Evolutionary conservation across 2,113 vertebrate species (phyloP).

Genomic region (Climacteris rufus): DNA sequence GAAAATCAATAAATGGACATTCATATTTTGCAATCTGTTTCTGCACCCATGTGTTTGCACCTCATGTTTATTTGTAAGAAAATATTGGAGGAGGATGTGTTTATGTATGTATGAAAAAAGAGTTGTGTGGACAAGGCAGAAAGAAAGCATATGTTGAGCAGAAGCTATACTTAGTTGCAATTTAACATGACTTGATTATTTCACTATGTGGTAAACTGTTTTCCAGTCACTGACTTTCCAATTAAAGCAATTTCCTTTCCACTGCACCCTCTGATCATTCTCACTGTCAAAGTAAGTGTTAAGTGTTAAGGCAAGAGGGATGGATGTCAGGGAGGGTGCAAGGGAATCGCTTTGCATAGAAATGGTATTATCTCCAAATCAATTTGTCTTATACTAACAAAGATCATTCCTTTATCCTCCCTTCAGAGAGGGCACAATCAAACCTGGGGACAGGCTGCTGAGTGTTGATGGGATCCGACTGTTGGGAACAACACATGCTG

Average conservation of each 20-base stretch:
- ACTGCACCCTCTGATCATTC: neutral
- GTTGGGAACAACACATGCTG: constrained; percentile 87
- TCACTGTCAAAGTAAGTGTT: constrained; percentile 41
- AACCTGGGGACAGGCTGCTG: constrained; percentile 91
- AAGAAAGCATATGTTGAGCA: constrained; percentile 16
- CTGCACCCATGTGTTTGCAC: neutral
- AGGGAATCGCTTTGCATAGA: constrained; percentile 11
- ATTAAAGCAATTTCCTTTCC: constrained; percentile 57
- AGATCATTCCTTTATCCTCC: constrained; percentile 45
- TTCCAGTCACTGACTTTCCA: constrained; percentile 55
- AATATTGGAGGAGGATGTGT: neutral
- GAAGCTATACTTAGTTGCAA: constrained; percentile 10
- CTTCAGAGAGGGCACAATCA: constrained; percentile 92
- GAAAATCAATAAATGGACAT: neutral
- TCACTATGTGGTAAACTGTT: constrained; percentile 33
- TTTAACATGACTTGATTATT: constrained; percentile 33
- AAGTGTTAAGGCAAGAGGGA: constrained; percentile 29
- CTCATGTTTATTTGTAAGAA: neutral
- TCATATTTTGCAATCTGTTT: neutral
- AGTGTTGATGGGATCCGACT: constrained; percentile 96
- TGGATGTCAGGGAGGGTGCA: neutral
- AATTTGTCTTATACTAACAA: constrained; percentile 45
- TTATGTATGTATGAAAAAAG: neutral
- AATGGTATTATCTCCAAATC: constrained; percentile 18
- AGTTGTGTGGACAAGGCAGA: neutral